Evolutionary conservation across 2,113 vertebrate species (phyloP), one percentile per base, ranked within the genome.

Genomic region (Eubucco bourcierii): DNA sequence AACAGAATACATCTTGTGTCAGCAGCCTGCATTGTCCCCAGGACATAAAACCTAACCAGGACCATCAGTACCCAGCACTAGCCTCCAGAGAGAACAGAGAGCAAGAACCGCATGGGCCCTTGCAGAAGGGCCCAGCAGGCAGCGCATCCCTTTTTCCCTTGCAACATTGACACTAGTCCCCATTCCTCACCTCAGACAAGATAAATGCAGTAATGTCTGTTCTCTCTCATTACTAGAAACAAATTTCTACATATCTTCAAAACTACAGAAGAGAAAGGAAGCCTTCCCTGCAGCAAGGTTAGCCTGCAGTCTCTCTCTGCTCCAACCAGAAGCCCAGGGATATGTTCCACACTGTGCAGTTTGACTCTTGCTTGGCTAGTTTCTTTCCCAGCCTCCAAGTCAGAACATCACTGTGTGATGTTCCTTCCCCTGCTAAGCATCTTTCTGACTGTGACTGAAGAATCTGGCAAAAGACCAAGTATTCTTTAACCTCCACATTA

Each of bases 391-490:
- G 65, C 23, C 75, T 80, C 67, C 0, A 3, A 89, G 52, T 29
- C 37, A 44, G 53, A 93, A 84, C 84, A 91, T 70, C 75, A 10
- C 79, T 33, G 29, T 73, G 28, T 87, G 90, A 91, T 2, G 0
- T 61, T 75, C 68, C 88, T 84, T 87, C 70, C 84, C 78, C 91
- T 84, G 64, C 72, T 86, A 90, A 94, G 17, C 28, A 6, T 88
- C 88, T 89, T 94, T 90, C 63, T 77, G 63, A 94, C 91, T 90
- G 85, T 46, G 75, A 95, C 50, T 73, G 86, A 83, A 87, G 86
- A 85, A 90, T n/a, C 27, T 93, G 86, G 83, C 93, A 75, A 67
- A 5, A 23, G 8, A 86, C 82, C 90, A 90, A 72, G 52, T 59
- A 93, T 83, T 75, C 76, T 73, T 83, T 86, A 94, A 90, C 70